Conservation (phyloP, 2,888 invertebrate genomes). For the Enoplolaimus lenunculus region DNA sequence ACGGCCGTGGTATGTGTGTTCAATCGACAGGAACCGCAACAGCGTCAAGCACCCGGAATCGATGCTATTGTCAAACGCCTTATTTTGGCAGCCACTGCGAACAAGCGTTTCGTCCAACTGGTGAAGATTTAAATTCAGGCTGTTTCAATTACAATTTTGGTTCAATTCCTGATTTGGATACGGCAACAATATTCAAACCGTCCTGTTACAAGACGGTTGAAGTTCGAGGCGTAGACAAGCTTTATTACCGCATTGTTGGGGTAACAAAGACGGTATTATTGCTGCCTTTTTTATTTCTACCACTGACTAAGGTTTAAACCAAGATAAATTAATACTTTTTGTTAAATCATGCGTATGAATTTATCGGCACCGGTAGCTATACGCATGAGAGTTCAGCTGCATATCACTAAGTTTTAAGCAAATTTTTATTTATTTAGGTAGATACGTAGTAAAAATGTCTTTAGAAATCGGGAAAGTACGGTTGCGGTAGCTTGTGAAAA, state of each 20-base stretch:
- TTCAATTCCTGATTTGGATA: background rate
- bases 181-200: background rate
- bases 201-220: background rate
- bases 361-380: too few species aligned
- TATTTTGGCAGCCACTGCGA: conserved; percentile 71
- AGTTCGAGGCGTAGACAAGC: background rate
- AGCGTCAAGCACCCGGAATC: conserved; percentile 62
- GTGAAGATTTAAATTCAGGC: conserved; percentile 37
- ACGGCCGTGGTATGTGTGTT: conserved; percentile 58
- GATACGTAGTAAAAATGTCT: too few species aligned
- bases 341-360: too few species aligned
- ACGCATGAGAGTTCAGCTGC: too few species aligned
- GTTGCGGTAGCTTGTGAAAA: too few species aligned
- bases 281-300: too few species aligned
- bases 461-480: too few species aligned
- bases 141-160: conserved; percentile 12
- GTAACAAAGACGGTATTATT: too few species aligned
- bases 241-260: background rate
- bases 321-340: too few species aligned
- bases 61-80: conserved; percentile 75
- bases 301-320: too few species aligned
- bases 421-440: too few species aligned
- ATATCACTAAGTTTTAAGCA: too few species aligned
- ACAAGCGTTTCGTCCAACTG: conserved; percentile 48
- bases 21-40: conserved; percentile 56